Base-by-base conservation (phyloP, 2,113 vertebrate species). In the Aptenodytes patagonicus region DNA sequence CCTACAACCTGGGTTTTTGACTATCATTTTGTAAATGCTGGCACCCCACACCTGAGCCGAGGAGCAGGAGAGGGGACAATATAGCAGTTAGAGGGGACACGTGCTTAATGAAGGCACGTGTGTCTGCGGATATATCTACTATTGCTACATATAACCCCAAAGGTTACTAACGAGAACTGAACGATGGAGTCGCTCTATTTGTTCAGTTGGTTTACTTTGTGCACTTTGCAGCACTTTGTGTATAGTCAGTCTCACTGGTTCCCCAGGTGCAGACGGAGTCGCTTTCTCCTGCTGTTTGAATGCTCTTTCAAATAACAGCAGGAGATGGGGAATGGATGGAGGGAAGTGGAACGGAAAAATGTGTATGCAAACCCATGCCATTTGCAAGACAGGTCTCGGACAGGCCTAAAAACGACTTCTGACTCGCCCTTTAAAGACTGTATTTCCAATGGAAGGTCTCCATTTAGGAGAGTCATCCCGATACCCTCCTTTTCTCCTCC, bases 201-300 rank as follows among this genome's bases (percentile, higher is more conserved):
- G 46, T 26, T 75, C 6, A 0, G 65, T 49, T 42, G 85, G 75
- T 91, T 93, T 95, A 86, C 89, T 62, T 52, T 0, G 65, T 84
- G 97, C 96, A 96, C 95, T 96, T 78, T 38, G 91, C 77, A 94
- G 95, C 97, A 94, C 97, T 96, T 97, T 97, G 93, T 95, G 91
- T 96, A 88, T 21, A 94, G 92, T 94, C 69, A 2, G 76, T 96
- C 95, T 73, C 95, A 60, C 89, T 71, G 90, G 81, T 78, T 94
- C 95, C 83, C 90, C 89, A 83, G 83, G 91, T 82, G 90, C 87
- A 91, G 88, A 87, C 77, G 13, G 20, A 83, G 88, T 76, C 7
- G 8, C 46, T 70, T 10, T 3, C 66, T 89, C 82, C 90, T 88
- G 92, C 84, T 47, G 32, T 44, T 49, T 20, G 83, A 55, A 65